Conservation (phyloP, 2,888 invertebrate species). For the Adineta ricciae region DNA sequence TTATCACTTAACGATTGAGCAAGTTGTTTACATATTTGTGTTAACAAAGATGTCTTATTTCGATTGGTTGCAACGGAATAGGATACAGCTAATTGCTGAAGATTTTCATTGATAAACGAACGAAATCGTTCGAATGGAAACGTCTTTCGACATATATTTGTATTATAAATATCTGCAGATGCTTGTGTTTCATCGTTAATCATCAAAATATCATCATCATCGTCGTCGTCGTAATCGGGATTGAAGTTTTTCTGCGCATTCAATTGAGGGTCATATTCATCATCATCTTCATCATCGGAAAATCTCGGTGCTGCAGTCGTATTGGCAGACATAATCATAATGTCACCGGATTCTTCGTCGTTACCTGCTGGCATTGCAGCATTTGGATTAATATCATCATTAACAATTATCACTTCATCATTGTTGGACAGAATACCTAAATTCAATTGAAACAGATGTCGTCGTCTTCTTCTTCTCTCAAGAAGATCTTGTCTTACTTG, state of each 20-base stretch:
- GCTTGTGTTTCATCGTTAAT: background rate
- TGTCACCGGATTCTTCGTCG: background rate
- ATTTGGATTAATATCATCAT: conserved; percentile 10
- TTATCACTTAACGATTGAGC: background rate
- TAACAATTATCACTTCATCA: background rate
- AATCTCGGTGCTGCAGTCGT: background rate
- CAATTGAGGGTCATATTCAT: background rate
- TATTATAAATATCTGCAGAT: background rate
- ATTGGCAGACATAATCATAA: background rate
- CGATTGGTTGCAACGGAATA: background rate
- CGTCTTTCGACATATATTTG: background rate
- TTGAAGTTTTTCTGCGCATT: background rate
- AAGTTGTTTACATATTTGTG: background rate
- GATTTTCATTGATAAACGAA: background rate
- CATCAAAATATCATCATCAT: background rate
- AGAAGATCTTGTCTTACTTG: too few species aligned
- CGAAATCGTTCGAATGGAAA: conserved; percentile 10
- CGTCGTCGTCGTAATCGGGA: background rate
- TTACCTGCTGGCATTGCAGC: background rate
- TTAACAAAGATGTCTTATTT: background rate
- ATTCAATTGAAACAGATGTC: background rate
- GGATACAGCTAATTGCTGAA: background rate
- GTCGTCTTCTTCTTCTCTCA: too few species aligned
- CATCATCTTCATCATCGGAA: conserved; percentile 8
- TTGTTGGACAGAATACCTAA: background rate